Conservation (phyloP, 2,888 invertebrate species). For the Drosophila nigricruria region DNA sequence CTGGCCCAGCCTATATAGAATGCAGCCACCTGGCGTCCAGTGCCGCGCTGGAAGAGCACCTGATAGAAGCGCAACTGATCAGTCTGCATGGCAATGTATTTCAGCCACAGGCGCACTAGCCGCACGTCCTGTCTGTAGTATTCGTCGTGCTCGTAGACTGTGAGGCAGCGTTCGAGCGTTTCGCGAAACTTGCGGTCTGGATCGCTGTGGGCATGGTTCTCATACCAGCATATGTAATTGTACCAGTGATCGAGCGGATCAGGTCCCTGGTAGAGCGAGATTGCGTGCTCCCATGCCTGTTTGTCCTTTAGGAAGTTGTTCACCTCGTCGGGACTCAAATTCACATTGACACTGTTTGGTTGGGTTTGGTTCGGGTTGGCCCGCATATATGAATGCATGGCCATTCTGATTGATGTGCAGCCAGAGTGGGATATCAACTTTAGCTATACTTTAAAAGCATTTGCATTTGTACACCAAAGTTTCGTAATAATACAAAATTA, state of each 20-base stretch:
- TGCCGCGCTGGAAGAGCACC: conserved; percentile 91
- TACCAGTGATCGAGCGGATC: conserved; percentile 97
- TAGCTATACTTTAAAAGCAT: conserved; percentile 31
- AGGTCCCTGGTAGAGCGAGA: conserved; percentile 92
- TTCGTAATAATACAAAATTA: conserved; percentile 59
- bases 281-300: conserved; percentile 91
- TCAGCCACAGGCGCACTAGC: conserved; percentile 95
- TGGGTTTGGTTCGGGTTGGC: conserved; percentile 58
- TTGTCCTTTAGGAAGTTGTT: conserved; percentile 84
- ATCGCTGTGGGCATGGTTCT: conserved; percentile 90
- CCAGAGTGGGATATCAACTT: conserved; percentile 4
- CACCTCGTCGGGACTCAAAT: conserved; percentile 79
- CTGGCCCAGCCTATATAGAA: conserved; percentile 96
- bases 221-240: conserved; percentile 96
- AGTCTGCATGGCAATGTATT: conserved; percentile 93
- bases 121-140: conserved; percentile 94
- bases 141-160: conserved; percentile 92
- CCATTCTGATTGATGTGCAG: conserved; percentile 48
- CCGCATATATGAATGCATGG: conserved; percentile 77
- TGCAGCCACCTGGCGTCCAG: conserved; percentile 92
- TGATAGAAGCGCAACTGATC: conserved; percentile 93
- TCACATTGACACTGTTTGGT: conserved; percentile 46
- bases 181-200: conserved; percentile 97
- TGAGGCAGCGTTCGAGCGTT: conserved; percentile 93
- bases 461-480: conserved; percentile 34